A percentile compares a stretch with the other conserved stretches of the same genome.
Evolutionary conservation across 2,113 vertebrate species (phyloP).

Genomic region (Todiramphus saurophagus): DNA sequence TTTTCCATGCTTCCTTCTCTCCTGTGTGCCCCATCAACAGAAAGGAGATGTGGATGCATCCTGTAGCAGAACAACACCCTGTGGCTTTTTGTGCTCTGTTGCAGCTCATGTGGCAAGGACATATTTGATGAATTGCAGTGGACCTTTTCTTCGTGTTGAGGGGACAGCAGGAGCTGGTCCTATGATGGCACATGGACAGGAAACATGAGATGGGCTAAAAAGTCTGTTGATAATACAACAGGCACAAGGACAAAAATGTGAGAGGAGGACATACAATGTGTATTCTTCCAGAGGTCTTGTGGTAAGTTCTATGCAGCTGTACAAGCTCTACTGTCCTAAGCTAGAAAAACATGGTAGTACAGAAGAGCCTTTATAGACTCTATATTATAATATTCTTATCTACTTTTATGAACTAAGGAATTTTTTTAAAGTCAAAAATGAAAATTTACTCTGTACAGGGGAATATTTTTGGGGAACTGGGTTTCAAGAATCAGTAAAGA

Average conservation of each 20-base stretch:
- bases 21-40: not conserved
- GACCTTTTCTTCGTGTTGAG: not conserved
- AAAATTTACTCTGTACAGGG: not conserved
- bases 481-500: not conserved
- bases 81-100: not conserved
- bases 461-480: not conserved
- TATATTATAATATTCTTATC: not conserved
- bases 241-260: not conserved
- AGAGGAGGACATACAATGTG: not conserved
- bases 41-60: not conserved
- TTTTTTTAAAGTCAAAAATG: not conserved
- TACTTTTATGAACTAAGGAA: not conserved
- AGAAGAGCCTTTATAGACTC: not conserved
- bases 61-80: fast-evolving
- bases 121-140: not conserved
- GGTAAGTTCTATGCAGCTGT: not conserved
- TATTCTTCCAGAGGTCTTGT: not conserved
- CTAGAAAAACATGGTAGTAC: not conserved
- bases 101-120: not conserved
- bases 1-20: not conserved
- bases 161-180: not conserved
- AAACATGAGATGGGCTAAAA: not conserved
- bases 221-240: not conserved
- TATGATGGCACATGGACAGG: not conserved
- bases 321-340: not conserved